Percentiles rank a stretch among this genome's conserved stretches.
Conservation (phyloP, 2,797 vertebrate species). For the Champsocephalus esox region DNA sequence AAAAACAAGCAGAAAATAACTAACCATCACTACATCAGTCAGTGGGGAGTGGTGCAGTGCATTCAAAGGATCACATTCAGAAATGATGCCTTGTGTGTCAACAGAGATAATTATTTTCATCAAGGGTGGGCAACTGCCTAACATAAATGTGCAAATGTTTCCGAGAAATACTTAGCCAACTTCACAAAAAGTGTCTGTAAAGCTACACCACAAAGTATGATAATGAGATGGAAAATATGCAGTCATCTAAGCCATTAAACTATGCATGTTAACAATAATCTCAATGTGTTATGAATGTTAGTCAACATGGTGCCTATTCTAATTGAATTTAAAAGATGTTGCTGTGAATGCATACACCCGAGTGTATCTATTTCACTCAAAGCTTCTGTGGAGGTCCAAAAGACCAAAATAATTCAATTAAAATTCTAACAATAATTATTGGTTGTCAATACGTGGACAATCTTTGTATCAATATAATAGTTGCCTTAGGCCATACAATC, state of each 20-base stretch:
- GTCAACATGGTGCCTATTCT: too few species aligned
- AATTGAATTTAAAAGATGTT: not conserved
- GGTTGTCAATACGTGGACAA: not conserved
- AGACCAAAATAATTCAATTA: not conserved
- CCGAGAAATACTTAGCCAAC: slow-evolving; percentile 8
- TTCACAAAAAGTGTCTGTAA: slow-evolving; percentile 7
- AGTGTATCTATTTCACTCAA: not conserved
- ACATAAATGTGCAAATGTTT: slow-evolving; percentile 12
- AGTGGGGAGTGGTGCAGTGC: not conserved
- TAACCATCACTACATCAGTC: slow-evolving; percentile 5
- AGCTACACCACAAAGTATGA: not conserved
- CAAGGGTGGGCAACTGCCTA: slow-evolving; percentile 1
- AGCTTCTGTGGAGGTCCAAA: too few species aligned
- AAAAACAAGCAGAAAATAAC: slow-evolving; percentile 6
- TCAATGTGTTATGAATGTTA: not conserved
- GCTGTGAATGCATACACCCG: not conserved
- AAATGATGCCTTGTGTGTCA: not conserved
- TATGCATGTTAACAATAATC: not conserved
- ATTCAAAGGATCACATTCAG: slow-evolving; percentile 18
- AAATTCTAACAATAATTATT: not conserved
- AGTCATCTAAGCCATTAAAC: not conserved
- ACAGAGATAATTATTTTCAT: slow-evolving; percentile 28
- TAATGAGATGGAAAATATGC: not conserved
- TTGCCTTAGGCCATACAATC: not conserved
- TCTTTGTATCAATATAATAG: not conserved